Evolutionary conservation across 2,113 vertebrate genomes (phyloP).

Genomic region (Prunella fulvescens): DNA sequence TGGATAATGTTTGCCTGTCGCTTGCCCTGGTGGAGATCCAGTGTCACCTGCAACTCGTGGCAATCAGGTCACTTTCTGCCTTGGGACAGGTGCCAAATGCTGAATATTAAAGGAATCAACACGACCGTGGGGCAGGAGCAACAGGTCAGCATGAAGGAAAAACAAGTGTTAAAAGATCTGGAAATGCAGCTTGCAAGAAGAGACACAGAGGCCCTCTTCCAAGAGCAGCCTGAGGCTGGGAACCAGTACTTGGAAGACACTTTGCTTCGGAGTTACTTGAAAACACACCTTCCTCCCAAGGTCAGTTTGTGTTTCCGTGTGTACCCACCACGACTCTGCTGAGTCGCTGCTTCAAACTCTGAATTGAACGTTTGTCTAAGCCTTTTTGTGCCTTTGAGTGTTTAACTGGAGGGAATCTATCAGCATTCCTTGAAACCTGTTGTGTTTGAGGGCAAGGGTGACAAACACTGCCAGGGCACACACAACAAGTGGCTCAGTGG

Average conservation of each 20-base stretch:
- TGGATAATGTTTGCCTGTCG: background rate
- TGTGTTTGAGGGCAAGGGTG: background rate
- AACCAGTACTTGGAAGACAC: conserved; percentile 77
- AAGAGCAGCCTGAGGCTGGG: conserved; percentile 66
- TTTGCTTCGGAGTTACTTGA: conserved; percentile 75
- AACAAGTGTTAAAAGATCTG: background rate
- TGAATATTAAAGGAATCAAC: background rate
- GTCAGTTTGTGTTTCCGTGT: conserved; percentile 32
- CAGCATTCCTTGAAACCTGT: background rate
- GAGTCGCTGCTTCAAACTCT: background rate
- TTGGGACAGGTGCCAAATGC: background rate
- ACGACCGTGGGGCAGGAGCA: fast-evolving
- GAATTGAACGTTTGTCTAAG: background rate
- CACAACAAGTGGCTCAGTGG: background rate
- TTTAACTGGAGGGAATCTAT: background rate
- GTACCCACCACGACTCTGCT: fast-evolving
- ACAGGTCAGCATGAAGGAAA: fast-evolving
- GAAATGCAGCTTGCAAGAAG: conserved; percentile 28
- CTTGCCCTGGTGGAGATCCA: background rate
- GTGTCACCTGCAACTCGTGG: background rate
- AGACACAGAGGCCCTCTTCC: conserved; percentile 66
- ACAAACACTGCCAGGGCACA: background rate
- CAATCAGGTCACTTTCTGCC: background rate
- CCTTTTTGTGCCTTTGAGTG: background rate
- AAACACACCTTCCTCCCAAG: conserved; percentile 71